These are phyloP conservation scores for Trypoxylus dichotomus DNA, from an alignment of 1,140 invertebrate genomes.

Conservation along the genomic window DNA sequence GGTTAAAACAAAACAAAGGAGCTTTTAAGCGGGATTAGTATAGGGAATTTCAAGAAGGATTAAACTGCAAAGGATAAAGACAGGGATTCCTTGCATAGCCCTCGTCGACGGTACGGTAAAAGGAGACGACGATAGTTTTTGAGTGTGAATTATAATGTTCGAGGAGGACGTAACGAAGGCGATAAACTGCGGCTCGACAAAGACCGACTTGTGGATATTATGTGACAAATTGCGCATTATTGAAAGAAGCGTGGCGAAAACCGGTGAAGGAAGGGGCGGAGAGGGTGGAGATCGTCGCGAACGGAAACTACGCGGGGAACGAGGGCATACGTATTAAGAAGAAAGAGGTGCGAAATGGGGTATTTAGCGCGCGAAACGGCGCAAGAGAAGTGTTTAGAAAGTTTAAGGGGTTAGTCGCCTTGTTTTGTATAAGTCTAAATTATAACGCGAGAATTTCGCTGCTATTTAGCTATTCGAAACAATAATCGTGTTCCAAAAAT, in stretches of 20 bases:
- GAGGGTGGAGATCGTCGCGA: neutral
- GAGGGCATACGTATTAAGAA: conserved; percentile 5
- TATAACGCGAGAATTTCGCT: neutral
- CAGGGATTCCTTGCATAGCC: conserved; percentile 20
- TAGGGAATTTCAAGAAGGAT: conserved; percentile 41
- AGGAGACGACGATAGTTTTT: conserved; percentile 2
- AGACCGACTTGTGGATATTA: conserved; percentile 46
- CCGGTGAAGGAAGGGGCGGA: neutral
- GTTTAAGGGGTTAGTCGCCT: conserved; percentile 19
- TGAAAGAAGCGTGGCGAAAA: conserved; percentile 41
- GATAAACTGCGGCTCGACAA: conserved; percentile 35
- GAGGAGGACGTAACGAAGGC: conserved; percentile 39
- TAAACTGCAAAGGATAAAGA: conserved; percentile 37
- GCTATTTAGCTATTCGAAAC: no score
- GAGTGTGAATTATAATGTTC: conserved; percentile 9
- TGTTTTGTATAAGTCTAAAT: neutral
- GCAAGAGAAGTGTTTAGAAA: conserved; percentile 9
- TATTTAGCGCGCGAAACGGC: conserved; percentile 36
- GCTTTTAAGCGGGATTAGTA: conserved; percentile 52
- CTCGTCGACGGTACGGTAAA: conserved; percentile 10
- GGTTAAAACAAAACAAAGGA: conserved; percentile 52
- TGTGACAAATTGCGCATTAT: conserved; percentile 53
- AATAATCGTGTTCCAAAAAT: no score
- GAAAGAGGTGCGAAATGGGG: conserved; percentile 38
- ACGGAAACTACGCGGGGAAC: conserved; percentile 11